A percentile compares a stretch with the other conserved stretches of the same genome.
Evolutionary conservation across 2,113 vertebrate species (phyloP).

Genomic region (Embiotoca jacksoni): DNA sequence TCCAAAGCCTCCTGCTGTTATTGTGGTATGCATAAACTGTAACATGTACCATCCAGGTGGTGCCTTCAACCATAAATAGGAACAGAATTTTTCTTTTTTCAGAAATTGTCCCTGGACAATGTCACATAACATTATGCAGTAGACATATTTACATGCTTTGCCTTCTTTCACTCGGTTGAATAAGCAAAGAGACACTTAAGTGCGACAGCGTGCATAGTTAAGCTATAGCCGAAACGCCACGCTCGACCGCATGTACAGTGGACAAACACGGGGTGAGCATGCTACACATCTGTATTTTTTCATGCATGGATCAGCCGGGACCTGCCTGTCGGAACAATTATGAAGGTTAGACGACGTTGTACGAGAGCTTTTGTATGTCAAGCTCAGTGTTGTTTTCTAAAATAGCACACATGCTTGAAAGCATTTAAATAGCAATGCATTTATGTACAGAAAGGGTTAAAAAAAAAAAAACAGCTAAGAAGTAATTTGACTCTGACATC

Average conservation of each 20-base stretch:
- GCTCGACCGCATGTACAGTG: constrained; percentile 39
- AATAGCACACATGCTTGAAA: constrained; percentile 26
- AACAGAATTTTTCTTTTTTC: constrained; percentile 9
- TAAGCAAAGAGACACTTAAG: constrained; percentile 43
- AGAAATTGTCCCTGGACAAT: constrained; percentile 4
- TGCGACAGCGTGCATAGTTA: constrained; percentile 55
- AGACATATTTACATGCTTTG: constrained; percentile 23
- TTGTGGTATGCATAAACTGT: not conserved
- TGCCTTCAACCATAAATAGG: not conserved
- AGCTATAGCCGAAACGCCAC: constrained; percentile 33
- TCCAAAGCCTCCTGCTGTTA: not conserved
- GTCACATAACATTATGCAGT: constrained; percentile 11
- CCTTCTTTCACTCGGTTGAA: constrained; percentile 42
- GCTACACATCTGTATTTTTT: constrained; percentile 34
- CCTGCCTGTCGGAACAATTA: constrained; percentile 14
- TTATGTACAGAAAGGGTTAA: constrained; percentile 31
- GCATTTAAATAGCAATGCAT: constrained; percentile 40
- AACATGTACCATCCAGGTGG: not conserved
- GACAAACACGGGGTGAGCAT: constrained; percentile 30
- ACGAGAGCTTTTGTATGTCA: constrained; percentile 34
- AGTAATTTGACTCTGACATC: constrained; percentile 50
- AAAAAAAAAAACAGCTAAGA: constrained; percentile 20
- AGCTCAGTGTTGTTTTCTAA: constrained; percentile 25
- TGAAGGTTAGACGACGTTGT: not conserved
- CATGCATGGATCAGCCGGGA: not conserved